Evolutionary conservation across 2,113 vertebrate species (phyloP).

Genomic region (Anas platyrhynchos): DNA sequence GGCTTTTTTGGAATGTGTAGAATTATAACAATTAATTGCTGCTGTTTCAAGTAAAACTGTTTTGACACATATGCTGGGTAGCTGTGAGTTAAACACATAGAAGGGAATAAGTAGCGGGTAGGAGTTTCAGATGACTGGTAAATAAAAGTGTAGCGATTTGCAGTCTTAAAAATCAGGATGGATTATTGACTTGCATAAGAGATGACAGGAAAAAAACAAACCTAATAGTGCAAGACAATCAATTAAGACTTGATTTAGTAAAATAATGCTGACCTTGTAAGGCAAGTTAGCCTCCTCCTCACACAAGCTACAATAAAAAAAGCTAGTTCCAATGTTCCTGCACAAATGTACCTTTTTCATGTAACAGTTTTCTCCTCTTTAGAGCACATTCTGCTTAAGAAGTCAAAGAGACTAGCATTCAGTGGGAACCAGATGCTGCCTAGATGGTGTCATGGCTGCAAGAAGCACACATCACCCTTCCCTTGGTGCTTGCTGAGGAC

Average conservation of each 20-base stretch:
- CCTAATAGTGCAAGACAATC: neutral
- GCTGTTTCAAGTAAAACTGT: slow-evolving; percentile 13
- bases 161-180: neutral
- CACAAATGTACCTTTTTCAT: neutral
- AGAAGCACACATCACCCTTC: neutral
- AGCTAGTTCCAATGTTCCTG: neutral
- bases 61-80: neutral
- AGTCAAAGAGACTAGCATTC: neutral
- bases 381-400: neutral
- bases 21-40: slow-evolving; percentile 34
- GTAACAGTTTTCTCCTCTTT: fast-evolving
- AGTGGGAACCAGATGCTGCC: neutral
- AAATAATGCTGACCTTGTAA: slow-evolving; percentile 10
- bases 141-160: slow-evolving; percentile 34
- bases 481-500: neutral
- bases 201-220: neutral
- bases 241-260: slow-evolving; percentile 6
- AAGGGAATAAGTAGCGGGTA: neutral
- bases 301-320: neutral
- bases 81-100: neutral
- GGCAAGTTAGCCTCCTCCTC: neutral
- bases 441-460: neutral
- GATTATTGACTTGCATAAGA: slow-evolving; percentile 17
- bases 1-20: neutral
- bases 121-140: slow-evolving; percentile 29